Base-by-base conservation (phyloP, 2,797 vertebrate species). In the Pachyuromys duprasi region DNA sequence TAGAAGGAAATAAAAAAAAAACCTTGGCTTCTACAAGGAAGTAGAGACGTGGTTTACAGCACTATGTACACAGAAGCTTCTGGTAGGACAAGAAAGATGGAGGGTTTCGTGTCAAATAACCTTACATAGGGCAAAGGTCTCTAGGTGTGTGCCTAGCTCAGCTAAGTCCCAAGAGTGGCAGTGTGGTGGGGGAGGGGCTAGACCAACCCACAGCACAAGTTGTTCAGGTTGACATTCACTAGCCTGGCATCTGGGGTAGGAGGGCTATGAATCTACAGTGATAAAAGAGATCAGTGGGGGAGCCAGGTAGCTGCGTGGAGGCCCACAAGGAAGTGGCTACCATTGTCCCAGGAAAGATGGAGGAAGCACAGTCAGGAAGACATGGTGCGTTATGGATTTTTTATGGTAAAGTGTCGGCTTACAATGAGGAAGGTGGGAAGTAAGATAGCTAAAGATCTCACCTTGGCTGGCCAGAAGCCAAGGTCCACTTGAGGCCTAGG, bases 91-190 rank as follows among this genome's bases (percentile, higher is more conserved):
- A 83, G 63, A 57, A 62, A 88, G 53, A 90, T 49, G 72, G 69
- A 83, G 74, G 26, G 60, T 83, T 93, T 93, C 83, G 79, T 20
- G 4, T 39, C n/a, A 88, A 89, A 82, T 57, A 69, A 76, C 65
- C 93, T 96, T 75, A 49, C 33, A 9, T 3, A 15, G 95, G 13
- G 8, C 96, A 95, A 97, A 95, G 96, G 87, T 95, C 93, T 76
- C 53, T 69, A 80, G 95, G 80, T 55, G 87, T 62, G 62, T 36
- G 89, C 89, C 55, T n/a, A 33, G 55, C 0, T 0, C 60, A 3
- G 39, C 75, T 55, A 14, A 5, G 42, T 42, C 33, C 0, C 1
- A 26, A 42, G 42, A 45, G 49, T 2, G 20, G 65, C 31, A 3
- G 39, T 8, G 60, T 1, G 2, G n/a, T 20, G 4, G 12, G 63